Base-by-base conservation (phyloP, 2,888 invertebrate species). In the Orthosia incerta region DNA sequence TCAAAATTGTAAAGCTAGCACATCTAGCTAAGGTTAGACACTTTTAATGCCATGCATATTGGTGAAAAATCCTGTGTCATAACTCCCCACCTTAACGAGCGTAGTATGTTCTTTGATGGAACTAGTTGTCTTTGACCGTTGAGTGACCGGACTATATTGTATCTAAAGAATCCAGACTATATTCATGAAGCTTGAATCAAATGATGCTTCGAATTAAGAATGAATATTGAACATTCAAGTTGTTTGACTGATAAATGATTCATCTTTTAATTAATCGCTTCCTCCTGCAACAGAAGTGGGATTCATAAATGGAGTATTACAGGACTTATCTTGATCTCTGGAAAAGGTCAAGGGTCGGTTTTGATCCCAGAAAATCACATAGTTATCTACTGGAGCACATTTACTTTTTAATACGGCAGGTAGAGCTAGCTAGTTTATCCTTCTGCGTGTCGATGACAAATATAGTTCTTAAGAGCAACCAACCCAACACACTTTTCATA, bases 251-350 rank as follows among this genome's bases (percentile, higher is more conserved):
- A 74, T 74, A 51, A 46, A 53, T 23, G 1, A 62, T 53, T n/a
- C 16, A 60, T 51, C 74, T 61, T 26, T 60, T 64, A 48, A 63
- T 60, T 64, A 48, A 63, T 74, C 9, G 9, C 11, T 23, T 55
- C 48, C 48, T 74, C 53, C 26, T 50, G 13, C 48, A 56, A 48
- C 23, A 48, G 16, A 45, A 45, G 7, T 50, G 1, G 7, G 9
- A 45, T 57, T 45, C 2, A n/a, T 31, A 48, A 26, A 72, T 46
- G 9, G 9, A 39, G 39, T 9, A 3, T 39, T 13, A 59, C n/a
- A n/a, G 11, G 39, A 59, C 12, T 39, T 59, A 59, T 39, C 4
- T 13, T 13, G n/a, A n/a, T 59, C 39, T 39, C 4, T 13, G 5
- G 39, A n/a, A 39, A 39, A 4, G 20, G 23, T 15, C 15, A 55